A percentile compares a stretch with the other conserved stretches of the same genome.
phyloP scores from a whole-genome alignment of 1,140 invertebrate genomes.

The Drosophila cardini region DNA sequence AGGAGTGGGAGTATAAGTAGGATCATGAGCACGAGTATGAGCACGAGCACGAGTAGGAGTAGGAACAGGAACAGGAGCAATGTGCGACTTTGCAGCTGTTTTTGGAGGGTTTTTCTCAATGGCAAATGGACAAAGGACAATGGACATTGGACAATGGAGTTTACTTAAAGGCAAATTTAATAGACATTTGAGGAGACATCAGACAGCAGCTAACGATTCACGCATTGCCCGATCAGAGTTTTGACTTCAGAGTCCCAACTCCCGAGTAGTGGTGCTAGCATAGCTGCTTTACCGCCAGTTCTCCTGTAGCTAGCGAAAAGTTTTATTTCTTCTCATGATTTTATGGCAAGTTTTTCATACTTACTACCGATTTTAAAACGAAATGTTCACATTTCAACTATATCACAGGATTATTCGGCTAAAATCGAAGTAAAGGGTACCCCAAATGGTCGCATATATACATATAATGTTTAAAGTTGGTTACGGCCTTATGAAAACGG shows the following conservation, averaged over 20 bases:
- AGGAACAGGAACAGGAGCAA: conserved; percentile 43
- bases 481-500: no score
- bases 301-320: no score
- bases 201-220: conserved; percentile 41
- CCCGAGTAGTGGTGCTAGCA: not conserved
- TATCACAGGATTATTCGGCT: no score
- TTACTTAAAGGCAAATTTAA: conserved; percentile 56
- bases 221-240: conserved; percentile 28
- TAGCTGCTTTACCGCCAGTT: no score
- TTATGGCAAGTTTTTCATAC: no score
- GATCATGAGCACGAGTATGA: not conserved
- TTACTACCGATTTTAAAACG: no score
- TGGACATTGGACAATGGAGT: conserved; percentile 28
- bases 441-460: no score
- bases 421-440: no score
- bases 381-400: no score
- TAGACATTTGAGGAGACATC: conserved; percentile 48
- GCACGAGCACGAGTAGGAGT: not conserved
- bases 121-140: conserved; percentile 1
- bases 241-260: not conserved
- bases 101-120: not conserved
- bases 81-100: not conserved
- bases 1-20: not conserved
- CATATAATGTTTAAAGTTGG: no score
- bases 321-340: no score